Base-by-base conservation (phyloP, 2,113 vertebrate genomes). In the Hirundichthys speculiger region DNA sequence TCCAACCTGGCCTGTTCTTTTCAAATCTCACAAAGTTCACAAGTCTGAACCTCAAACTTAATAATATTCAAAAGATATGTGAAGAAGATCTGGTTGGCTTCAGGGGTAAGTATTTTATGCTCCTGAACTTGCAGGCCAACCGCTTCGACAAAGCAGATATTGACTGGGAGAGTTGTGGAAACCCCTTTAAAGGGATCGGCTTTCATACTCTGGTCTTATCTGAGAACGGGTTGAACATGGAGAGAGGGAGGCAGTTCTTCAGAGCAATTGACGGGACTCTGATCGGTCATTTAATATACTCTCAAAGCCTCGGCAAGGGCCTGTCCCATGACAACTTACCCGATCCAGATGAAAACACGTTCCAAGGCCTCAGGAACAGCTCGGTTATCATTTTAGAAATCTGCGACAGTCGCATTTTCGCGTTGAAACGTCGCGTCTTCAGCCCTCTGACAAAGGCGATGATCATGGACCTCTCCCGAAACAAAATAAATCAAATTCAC, bases 401-500 rank as follows among this genome's bases (percentile, higher is more conserved):
- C 48, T 94, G 94, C 1, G 0, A 6, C 0, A 92, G 89, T 16
- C 38, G 0, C 2, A 93, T 98, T 78, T 95, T 94, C 80, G 75
- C 89, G 60, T 76, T 99, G 22, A 50, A 89, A 15, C 14, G 47
- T 1, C 84, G 57, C 0, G 42, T 94, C 59, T 96, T 96, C 46
- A 67, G 84, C 20, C 55, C 50, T 5, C 86, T 98, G 20, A 30
- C 34, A 20, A 63, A 77, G 11, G 56, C 91, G 34, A 34, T 52
- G 58, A n/a, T 59, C 1, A 89, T 99, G 11, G 85, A 92, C 16
- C 56, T 98, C 7, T 88, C 88, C 50, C 3, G 24, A 34, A 99
- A 96, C 80, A 93, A 90, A 66, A 92, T 96, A 67, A 96, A 95
- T 79, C 67, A 76, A 41, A 96, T 98, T 8, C 12, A 80, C 2